Percentiles rank a stretch among this genome's conserved stretches.
Conservation (phyloP, 2,113 vertebrate species). For the Larimichthys crocea region DNA sequence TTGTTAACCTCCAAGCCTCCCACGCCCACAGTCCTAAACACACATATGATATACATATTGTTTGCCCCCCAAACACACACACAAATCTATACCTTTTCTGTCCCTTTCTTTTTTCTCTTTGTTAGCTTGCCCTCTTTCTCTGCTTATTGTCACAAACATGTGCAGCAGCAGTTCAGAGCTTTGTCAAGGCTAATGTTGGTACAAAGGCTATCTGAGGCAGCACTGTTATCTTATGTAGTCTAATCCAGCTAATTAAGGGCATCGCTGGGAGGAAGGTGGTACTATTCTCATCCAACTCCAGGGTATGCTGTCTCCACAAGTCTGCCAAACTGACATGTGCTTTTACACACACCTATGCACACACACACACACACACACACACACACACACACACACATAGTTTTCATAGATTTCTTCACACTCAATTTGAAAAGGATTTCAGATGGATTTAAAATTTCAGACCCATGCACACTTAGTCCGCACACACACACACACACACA, state of each 20-base stretch:
- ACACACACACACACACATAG: conserved; percentile 7
- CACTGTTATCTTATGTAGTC: conserved; percentile 68
- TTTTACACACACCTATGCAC: conserved; percentile 31
- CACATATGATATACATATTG: neutral
- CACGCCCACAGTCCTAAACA: conserved; percentile 9
- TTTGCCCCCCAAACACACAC: neutral
- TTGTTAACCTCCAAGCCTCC: conserved; percentile 18
- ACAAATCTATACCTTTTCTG: conserved; percentile 1
- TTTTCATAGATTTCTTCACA: neutral
- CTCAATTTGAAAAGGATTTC: conserved; percentile 12
- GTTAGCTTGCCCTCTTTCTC: conserved; percentile 9
- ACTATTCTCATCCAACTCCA: conserved; percentile 72
- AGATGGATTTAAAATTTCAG: neutral
- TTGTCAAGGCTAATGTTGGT: conserved; percentile 58
- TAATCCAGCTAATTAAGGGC: conserved; percentile 80
- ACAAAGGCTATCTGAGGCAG: conserved; percentile 65
- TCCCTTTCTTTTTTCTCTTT: neutral
- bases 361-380: neutral
- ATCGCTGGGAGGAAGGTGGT: conserved; percentile 72
- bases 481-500: conserved; percentile 6
- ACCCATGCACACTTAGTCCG: neutral
- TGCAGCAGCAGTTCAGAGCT: conserved; percentile 49
- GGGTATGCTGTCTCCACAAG: conserved; percentile 64
- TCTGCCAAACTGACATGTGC: conserved; percentile 57
- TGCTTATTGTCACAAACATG: conserved; percentile 49